phyloP scores from a whole-genome alignment of 2,888 invertebrate genomes.

The Drosophila buzzatii region DNA sequence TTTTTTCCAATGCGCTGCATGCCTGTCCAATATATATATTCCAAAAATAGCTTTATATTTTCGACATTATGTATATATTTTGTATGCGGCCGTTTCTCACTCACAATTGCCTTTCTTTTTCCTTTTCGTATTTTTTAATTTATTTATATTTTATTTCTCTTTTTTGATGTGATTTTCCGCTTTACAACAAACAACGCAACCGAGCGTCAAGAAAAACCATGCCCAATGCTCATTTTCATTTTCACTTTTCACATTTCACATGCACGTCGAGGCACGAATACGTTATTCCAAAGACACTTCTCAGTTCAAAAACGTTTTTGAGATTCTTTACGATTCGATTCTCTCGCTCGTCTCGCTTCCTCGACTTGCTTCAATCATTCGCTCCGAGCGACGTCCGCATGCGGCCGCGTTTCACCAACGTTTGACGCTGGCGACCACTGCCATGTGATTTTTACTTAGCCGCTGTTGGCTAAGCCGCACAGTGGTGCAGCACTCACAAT shows the following conservation, averaged over 20 bases:
- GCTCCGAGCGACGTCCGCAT: conserved; percentile 71
- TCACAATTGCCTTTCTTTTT: conserved; percentile 72
- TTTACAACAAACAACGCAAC: conserved; percentile 57
- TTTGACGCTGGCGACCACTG: conserved; percentile 70
- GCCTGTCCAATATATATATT: conserved; percentile 70
- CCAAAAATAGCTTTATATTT: conserved; percentile 79
- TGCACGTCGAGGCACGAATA: conserved; percentile 37
- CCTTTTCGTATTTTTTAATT: conserved; percentile 14
- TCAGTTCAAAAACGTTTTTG: conserved; percentile 56
- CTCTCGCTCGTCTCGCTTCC: conserved; percentile 1
- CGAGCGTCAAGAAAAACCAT: conserved; percentile 72
- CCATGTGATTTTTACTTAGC: conserved; percentile 76
- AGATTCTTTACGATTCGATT: conserved; percentile 37
- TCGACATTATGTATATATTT: conserved; percentile 68
- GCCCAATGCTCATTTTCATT: conserved; percentile 76
- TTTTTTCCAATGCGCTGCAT: conserved; percentile 69
- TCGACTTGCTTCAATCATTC: conserved; percentile 14
- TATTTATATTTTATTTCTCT: conserved; percentile 29
- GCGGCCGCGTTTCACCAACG: conserved; percentile 81
- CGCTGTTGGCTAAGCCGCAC: conserved; percentile 48
- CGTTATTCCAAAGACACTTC: conserved; percentile 29
- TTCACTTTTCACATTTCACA: conserved; percentile 76
- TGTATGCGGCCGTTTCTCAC: conserved; percentile 53
- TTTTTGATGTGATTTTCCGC: conserved; percentile 58
- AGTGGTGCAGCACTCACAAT: conserved; percentile 23